Evolutionary conservation across 2,797 vertebrate species (phyloP).

Genomic region (Myotis findleyi): DNA sequence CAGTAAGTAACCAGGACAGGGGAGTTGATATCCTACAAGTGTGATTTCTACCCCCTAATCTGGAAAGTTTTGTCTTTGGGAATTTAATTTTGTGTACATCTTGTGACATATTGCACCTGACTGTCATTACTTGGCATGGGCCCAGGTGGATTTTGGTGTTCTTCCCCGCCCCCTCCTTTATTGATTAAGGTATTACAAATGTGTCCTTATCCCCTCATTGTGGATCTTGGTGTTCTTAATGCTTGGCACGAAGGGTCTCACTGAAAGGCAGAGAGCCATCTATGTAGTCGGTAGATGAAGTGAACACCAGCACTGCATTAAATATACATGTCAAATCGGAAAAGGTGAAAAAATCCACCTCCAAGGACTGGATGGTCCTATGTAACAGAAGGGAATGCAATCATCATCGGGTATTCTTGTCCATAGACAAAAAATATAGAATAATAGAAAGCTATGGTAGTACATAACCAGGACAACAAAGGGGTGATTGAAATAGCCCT

Average conservation of each 20-base stretch:
- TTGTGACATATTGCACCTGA: neutral
- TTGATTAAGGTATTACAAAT: too few species aligned
- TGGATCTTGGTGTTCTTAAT: neutral
- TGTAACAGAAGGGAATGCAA: neutral
- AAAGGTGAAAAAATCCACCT: neutral
- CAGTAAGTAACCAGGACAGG: neutral
- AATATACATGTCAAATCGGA: neutral
- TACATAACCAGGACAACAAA: neutral
- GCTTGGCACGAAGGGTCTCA: neutral
- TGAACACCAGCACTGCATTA: neutral
- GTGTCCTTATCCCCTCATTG: neutral
- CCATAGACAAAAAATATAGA: neutral
- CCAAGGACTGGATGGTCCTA: neutral
- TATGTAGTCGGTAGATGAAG: neutral
- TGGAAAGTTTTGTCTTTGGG: conserved; percentile 18
- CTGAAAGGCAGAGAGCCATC: neutral
- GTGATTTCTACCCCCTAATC: neutral
- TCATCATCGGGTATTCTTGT: neutral
- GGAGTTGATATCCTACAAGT: neutral
- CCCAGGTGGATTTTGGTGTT: neutral
- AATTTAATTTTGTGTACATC: conserved; percentile 1
- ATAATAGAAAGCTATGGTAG: neutral
- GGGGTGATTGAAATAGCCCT: neutral
- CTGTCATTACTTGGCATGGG: neutral
- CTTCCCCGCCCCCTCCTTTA: neutral